Base-by-base conservation (phyloP, 1,140 invertebrate genomes). In the Bombus confusus region DNA sequence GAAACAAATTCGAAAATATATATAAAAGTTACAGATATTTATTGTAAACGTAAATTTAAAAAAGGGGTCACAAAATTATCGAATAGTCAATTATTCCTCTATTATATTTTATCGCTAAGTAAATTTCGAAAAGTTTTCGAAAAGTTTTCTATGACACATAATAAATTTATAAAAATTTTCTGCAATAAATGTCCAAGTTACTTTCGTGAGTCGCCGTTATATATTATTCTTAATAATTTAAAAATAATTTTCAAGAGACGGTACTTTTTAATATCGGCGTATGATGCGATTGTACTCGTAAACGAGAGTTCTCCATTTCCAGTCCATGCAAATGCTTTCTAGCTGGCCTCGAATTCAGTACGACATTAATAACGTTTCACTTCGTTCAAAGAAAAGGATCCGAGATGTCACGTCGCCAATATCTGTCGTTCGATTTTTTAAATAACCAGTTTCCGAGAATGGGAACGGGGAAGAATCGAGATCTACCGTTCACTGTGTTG, bases 341-440 rank as follows among this genome's bases (percentile, higher is more conserved):
- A 28, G 68, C 4, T 25, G 31, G 59, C 59, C 9, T 66, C 57
- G 68, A 64, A 76, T 73, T 73, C 62, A 28, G 75, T 62, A 69
- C 68, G 59, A 76, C 28, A 68, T 83, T 83, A 83, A 83, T 83
- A 83, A 83, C 72, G 59, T 84, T 71, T 78, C 82, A 25, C 66
- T 66, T n/a, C 37, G 37, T 12, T 18, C 59, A 39, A 75, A 83
- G 71, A 68, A 83, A 83, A 41, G 72, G 37, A 59, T 81, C 25
- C 22, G 79, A 10, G 34, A 43, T 78, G 82, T 84, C 73, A 69
- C 74, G 47, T 71, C 39, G 43, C 39, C 74, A 31, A 84, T 84
- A 84, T 84, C 62, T 31, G 80, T 66, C 72, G 34, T 79, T 78
- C 75, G 75, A 71, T 84, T 78, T 80, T 79, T 28, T 71, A 69